Evolutionary conservation across 2,797 vertebrate genomes (phyloP).

Genomic region (Pangasius macronema): DNA sequence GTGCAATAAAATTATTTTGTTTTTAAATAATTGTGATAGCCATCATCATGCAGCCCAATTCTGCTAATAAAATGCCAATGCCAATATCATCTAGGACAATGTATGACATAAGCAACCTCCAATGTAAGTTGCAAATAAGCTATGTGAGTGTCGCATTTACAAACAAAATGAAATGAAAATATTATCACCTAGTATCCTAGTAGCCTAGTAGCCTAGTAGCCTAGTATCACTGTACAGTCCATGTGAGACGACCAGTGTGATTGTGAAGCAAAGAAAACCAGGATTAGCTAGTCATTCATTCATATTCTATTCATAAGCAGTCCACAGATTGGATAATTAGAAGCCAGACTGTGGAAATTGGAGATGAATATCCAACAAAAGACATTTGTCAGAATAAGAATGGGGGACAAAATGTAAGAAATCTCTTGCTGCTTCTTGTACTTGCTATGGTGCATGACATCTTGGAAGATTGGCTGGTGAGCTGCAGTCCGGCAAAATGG

Average conservation of each 20-base stretch:
- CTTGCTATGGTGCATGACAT: background rate
- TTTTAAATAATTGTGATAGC: background rate
- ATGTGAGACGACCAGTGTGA: background rate
- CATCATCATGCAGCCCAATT: background rate
- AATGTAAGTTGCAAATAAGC: background rate
- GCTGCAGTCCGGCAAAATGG: background rate
- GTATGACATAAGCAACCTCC: background rate
- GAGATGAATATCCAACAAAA: background rate
- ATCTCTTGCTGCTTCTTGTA: background rate
- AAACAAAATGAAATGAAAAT: background rate
- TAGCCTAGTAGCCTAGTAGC: background rate
- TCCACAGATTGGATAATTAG: constrained; percentile 9
- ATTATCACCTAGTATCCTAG: too few relatives aligned
- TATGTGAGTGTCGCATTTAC: background rate
- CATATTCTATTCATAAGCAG: background rate
- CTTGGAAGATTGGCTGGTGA: background rate
- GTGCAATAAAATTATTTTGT: background rate
- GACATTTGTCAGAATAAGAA: background rate
- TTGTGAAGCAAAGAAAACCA: background rate
- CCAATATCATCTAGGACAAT: background rate
- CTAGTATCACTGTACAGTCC: background rate
- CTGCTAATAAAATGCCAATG: background rate
- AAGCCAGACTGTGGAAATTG: constrained; percentile 6
- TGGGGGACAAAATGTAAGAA: background rate
- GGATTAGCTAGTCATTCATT: background rate